Evolutionary conservation across 2,113 vertebrate genomes (phyloP).

Genomic region (Periophthalmus modestus): DNA sequence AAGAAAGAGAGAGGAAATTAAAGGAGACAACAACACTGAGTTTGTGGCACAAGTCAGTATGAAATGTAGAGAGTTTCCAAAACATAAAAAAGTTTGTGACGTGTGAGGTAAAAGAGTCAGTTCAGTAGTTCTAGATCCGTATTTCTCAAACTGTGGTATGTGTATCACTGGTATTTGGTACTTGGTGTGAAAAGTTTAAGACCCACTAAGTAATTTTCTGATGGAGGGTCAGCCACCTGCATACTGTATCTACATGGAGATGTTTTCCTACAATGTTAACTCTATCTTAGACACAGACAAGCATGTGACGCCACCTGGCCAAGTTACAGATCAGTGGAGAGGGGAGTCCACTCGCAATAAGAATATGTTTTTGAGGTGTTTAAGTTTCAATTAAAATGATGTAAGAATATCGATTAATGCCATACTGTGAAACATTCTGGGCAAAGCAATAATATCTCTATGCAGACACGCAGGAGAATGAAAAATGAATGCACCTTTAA

Average conservation of each 20-base stretch:
- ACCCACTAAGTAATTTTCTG: not conserved
- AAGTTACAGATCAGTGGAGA: not conserved
- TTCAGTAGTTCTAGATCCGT: no score
- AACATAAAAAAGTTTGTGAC: not conserved
- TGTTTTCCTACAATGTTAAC: no score
- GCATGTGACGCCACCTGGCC: no score
- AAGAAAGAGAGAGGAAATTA: constrained; percentile 8
- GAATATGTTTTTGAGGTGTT: no score
- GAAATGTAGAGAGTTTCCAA: not conserved
- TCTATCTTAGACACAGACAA: not conserved
- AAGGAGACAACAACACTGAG: constrained; percentile 26
- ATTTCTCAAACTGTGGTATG: no score
- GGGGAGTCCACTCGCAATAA: not conserved
- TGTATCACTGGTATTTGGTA: no score
- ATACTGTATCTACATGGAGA: not conserved
- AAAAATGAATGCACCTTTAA: no score
- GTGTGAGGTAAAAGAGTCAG: not conserved
- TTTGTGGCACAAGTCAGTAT: constrained; percentile 19
- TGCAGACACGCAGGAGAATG: no score
- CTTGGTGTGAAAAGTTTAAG: no score
- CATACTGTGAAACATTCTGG: not conserved
- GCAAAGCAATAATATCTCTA: no score
- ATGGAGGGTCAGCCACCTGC: not conserved
- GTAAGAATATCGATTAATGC: not conserved
- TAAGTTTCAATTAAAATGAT: no score